A percentile compares a stretch with the other conserved stretches of the same genome.
These are phyloP conservation scores for Calephelis virginiensis DNA, from an alignment of 1,140 invertebrate species.

Conservation along the genomic window DNA sequence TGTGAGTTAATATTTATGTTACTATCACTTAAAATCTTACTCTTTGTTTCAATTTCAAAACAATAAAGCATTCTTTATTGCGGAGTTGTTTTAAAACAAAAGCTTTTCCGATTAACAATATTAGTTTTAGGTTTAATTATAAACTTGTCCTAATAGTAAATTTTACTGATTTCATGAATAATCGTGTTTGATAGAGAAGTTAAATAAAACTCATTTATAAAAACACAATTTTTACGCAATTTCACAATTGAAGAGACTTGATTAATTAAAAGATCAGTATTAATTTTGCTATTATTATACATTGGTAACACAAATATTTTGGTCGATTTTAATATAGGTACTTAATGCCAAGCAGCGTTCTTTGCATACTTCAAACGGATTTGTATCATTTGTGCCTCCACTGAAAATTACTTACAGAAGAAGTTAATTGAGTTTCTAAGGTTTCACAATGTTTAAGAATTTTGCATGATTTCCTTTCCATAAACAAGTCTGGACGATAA, in stretches of 20 bases:
- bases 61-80: neutral
- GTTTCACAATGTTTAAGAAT: neutral
- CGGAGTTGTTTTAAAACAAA: neutral
- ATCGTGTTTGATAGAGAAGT: neutral
- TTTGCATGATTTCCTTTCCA: neutral
- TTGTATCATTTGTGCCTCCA: too few species aligned
- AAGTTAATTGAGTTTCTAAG: neutral
- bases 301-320: too few species aligned
- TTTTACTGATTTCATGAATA: neutral
- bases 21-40: neutral
- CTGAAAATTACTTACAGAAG: too few species aligned
- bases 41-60: neutral
- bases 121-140: neutral
- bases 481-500: too few species aligned
- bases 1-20: neutral
- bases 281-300: too few species aligned
- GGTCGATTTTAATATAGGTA: too few species aligned
- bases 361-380: constrained; percentile 1
- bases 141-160: neutral
- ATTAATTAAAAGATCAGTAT: neutral
- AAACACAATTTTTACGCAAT: neutral
- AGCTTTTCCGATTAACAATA: neutral
- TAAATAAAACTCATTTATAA: neutral
- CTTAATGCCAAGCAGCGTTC: neutral
- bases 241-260: neutral